Evolutionary conservation across 2,888 invertebrate species (phyloP).

Genomic region (Phyllotreta striolata): DNA sequence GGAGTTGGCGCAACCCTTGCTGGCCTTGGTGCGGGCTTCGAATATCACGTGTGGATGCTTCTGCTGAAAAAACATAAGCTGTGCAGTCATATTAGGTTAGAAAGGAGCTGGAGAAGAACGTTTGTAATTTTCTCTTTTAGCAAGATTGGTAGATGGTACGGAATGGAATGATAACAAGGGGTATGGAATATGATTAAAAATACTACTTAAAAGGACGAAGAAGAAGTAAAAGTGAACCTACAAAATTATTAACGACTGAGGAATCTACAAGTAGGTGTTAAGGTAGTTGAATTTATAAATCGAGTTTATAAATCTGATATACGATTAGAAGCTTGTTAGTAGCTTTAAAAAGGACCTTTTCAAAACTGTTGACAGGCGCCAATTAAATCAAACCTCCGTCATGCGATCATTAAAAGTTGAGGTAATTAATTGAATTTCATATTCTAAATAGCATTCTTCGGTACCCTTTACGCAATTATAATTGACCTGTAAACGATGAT

Average conservation of each 20-base stretch:
- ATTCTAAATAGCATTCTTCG: neutral
- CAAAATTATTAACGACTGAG: too few species aligned
- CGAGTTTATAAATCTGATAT: too few species aligned
- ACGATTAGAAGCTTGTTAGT: neutral
- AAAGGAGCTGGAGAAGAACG: neutral
- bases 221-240: too few species aligned
- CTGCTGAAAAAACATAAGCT: constrained; percentile 75
- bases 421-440: constrained; percentile 12
- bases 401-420: constrained; percentile 14
- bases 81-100: constrained; percentile 43
- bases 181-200: too few species aligned
- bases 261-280: too few species aligned
- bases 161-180: neutral
- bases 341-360: neutral
- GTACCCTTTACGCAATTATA: too few species aligned
- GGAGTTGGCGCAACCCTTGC: constrained; percentile 90
- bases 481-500: too few species aligned
- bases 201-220: too few species aligned
- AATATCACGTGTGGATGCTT: constrained; percentile 98
- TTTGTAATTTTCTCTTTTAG: neutral
- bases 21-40: constrained; percentile 89
- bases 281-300: too few species aligned
- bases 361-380: constrained; percentile 1
- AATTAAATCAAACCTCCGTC: neutral
- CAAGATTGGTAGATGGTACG: neutral